phyloP scores from a whole-genome alignment of 2,888 invertebrate genomes.

The Syrista parreyssii region DNA sequence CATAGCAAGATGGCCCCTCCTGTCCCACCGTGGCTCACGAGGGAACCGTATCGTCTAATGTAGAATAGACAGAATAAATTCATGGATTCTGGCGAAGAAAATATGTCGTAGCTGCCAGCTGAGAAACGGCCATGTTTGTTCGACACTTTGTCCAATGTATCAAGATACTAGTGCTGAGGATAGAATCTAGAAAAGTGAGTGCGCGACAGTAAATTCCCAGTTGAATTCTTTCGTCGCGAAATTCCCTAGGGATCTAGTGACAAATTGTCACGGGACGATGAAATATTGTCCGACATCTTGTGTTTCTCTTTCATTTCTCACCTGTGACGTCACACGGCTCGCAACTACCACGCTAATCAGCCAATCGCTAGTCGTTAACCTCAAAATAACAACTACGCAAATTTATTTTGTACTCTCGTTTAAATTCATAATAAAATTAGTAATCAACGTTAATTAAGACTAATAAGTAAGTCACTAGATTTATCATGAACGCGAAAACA shows the following conservation, averaged over 20 bases:
- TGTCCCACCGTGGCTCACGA: not conserved
- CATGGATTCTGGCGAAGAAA: not conserved
- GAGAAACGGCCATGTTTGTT: not conserved
- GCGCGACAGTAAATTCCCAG: not conserved
- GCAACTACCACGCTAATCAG: not conserved
- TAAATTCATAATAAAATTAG: too few species aligned
- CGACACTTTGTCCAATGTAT: not conserved
- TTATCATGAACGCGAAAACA: too few species aligned
- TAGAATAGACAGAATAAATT: not conserved
- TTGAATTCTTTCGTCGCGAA: not conserved
- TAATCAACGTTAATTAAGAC: too few species aligned
- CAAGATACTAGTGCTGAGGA: not conserved
- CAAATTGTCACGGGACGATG: not conserved
- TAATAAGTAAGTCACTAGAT: too few species aligned
- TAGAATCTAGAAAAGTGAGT: not conserved
- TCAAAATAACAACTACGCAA: not conserved
- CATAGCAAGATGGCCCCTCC: not conserved
- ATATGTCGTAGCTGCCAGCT: not conserved
- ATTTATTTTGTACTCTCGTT: not conserved
- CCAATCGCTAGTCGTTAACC: too few species aligned
- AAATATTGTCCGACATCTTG: not conserved
- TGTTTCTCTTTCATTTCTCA: not conserved
- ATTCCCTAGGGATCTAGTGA: not conserved
- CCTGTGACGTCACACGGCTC: not conserved
- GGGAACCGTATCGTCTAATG: not conserved